phyloP scores from a whole-genome alignment of 2,797 vertebrate genomes.

The Australoheros facetus region DNA sequence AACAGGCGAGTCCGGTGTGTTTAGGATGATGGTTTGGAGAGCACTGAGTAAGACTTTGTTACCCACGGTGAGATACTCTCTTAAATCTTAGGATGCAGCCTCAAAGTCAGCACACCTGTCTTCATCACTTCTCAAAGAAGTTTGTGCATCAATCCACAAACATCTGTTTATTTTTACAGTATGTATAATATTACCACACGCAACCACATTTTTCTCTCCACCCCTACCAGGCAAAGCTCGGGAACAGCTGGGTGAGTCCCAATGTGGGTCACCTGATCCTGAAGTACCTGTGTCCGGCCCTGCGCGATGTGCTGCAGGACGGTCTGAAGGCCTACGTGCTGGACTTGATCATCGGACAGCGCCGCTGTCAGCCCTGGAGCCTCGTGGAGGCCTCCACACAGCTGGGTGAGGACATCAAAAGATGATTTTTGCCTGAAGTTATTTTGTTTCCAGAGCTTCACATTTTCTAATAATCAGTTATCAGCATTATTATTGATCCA shows the following conservation, averaged over 20 bases:
- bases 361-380: constrained; percentile 93
- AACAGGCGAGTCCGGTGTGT: too few relatives aligned
- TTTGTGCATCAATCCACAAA: background rate
- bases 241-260: constrained; percentile 97
- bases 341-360: constrained; percentile 94
- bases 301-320: constrained; percentile 89
- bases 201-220: background rate
- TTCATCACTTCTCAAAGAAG: background rate
- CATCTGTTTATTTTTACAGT: background rate
- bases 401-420: constrained; percentile 80
- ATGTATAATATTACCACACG: background rate
- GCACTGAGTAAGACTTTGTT: background rate
- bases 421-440: background rate
- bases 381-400: constrained; percentile 95
- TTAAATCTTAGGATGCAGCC: too few relatives aligned
- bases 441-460: too few relatives aligned
- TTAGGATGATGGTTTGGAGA: rapidly evolving
- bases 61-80: background rate
- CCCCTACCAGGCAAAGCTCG: constrained; percentile 88
- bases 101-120: background rate
- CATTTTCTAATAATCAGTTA: too few relatives aligned
- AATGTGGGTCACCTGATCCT: constrained; percentile 95
- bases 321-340: constrained; percentile 91
- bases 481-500: background rate
- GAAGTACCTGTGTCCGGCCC: constrained; percentile 96